These are phyloP conservation scores for Limnephilus lunatus DNA, from an alignment of 2,888 invertebrate genomes.

Conservation along the genomic window DNA sequence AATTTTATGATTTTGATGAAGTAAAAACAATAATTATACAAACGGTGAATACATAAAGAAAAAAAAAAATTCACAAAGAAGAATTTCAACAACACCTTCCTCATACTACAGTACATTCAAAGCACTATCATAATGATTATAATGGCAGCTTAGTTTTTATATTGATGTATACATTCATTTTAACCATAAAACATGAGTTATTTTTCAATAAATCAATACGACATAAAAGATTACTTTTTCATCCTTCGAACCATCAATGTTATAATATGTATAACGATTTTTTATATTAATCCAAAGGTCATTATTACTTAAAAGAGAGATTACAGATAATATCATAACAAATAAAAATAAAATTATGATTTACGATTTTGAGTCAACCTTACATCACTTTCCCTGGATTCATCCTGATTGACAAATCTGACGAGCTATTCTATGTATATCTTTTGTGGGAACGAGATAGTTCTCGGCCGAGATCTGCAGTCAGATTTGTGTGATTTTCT, in stretches of 20 bases:
- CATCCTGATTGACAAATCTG: not conserved
- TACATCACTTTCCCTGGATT: not conserved
- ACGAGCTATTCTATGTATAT: too few relatives aligned
- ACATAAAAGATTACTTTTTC: not conserved
- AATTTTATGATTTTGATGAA: not conserved
- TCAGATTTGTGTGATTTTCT: too few relatives aligned
- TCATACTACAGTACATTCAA: constrained; percentile 4
- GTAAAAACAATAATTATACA: not conserved
- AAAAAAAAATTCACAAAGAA: not conserved
- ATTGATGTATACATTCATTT: not conserved
- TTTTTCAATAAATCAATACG: not conserved
- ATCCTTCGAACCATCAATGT: not conserved
- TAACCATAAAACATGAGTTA: not conserved
- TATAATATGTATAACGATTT: not conserved
- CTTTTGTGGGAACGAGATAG: too few relatives aligned
- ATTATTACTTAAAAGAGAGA: not conserved
- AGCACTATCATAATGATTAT: constrained; percentile 6
- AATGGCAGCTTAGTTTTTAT: not conserved
- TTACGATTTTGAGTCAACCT: not conserved
- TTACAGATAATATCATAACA: not conserved
- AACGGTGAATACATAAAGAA: constrained; percentile 21
- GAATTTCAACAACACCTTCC: not conserved
- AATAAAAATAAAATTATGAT: not conserved
- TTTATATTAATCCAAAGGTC: not conserved
- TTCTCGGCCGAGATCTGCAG: too few relatives aligned